Conservation (phyloP, 2,888 invertebrate genomes). For the Eupelmus urozonus region DNA sequence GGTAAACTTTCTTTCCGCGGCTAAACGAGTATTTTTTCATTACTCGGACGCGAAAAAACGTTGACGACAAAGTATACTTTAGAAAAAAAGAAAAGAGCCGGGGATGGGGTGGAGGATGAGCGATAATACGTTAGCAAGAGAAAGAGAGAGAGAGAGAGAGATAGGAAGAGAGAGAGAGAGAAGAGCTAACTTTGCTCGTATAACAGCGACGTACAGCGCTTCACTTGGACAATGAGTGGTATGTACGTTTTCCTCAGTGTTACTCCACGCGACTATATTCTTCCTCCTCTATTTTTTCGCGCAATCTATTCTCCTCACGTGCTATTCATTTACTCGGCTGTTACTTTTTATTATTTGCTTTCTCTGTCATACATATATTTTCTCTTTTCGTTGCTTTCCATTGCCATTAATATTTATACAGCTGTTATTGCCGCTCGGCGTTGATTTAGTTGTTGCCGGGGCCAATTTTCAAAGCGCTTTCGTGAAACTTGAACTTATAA, state of each 20-base stretch:
- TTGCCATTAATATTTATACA: too few relatives aligned
- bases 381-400: too few relatives aligned
- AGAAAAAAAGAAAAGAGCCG: too few relatives aligned
- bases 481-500: too few relatives aligned
- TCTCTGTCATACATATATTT: too few relatives aligned
- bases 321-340: conserved; percentile 8
- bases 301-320: not conserved
- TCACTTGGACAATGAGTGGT: conserved; percentile 12
- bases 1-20: not conserved
- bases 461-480: too few relatives aligned
- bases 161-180: not conserved
- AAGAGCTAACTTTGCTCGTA: conserved; percentile 32
- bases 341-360: conserved; percentile 12
- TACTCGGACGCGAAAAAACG: not conserved
- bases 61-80: conserved; percentile 5
- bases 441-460: too few relatives aligned
- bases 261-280: conserved; percentile 3
- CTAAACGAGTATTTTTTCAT: conserved; percentile 39
- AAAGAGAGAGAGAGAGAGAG: not conserved
- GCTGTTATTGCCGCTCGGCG: too few relatives aligned
- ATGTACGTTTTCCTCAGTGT: conserved; percentile 1
- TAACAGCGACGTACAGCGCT: not conserved
- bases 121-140: not conserved
- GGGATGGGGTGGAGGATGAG: too few relatives aligned
- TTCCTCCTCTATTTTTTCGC: not conserved